These are phyloP conservation scores for Selenia dentaria DNA, from an alignment of 2,888 invertebrate genomes.

Conservation along the genomic window DNA sequence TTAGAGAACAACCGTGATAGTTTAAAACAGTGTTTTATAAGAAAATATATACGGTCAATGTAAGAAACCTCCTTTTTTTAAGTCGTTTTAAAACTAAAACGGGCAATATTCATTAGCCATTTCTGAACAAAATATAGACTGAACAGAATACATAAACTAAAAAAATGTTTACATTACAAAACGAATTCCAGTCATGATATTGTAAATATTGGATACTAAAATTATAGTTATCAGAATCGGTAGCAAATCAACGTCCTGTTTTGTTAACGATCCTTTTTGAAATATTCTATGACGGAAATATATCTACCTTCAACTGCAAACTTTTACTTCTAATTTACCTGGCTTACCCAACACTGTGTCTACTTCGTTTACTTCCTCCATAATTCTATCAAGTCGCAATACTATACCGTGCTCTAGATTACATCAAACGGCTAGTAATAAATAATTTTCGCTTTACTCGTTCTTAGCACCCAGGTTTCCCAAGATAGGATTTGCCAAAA, in stretches of 20 bases:
- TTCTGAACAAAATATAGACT: no score
- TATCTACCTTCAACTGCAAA: slow-evolving; percentile 7
- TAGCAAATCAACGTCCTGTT: not conserved
- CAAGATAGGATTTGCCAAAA: not conserved
- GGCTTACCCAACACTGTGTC: slow-evolving; percentile 30
- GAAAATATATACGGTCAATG: no score
- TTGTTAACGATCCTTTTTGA: not conserved
- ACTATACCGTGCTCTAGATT: slow-evolving; percentile 19
- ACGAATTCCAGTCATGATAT: no score
- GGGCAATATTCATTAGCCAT: no score
- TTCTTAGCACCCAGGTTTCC: slow-evolving; percentile 11
- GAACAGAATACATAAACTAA: no score
- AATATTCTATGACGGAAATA: slow-evolving; percentile 5
- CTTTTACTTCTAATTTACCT: slow-evolving; percentile 21
- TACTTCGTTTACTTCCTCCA: slow-evolving; percentile 43
- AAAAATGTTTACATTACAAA: no score
- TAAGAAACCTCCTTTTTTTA: no score
- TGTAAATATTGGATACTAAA: no score
- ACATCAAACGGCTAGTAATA: slow-evolving; percentile 16
- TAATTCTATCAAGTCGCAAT: slow-evolving; percentile 45
- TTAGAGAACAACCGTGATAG: no score
- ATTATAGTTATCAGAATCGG: no score
- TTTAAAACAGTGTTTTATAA: no score
- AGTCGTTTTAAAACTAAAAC: no score
- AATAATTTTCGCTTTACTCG: slow-evolving; percentile 12